Evolutionary conservation across 1,140 invertebrate genomes (phyloP).

Genomic region (Ectropis grisescens): DNA sequence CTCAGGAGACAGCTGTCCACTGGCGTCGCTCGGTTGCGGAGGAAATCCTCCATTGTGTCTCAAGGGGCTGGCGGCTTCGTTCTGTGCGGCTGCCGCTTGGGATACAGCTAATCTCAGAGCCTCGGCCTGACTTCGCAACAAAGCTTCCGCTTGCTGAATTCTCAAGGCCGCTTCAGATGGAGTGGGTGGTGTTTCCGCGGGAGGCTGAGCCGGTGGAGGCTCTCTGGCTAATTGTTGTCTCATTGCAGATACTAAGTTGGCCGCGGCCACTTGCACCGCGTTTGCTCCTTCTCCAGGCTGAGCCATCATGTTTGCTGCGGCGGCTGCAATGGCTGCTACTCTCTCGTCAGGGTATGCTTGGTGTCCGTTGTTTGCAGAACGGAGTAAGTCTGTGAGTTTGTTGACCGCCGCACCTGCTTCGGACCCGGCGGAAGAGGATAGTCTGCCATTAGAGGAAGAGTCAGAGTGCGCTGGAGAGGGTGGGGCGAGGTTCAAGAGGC

Average conservation of each 20-base stretch:
- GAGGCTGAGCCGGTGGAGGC: slow-evolving; percentile 70
- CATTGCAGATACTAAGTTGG: slow-evolving; percentile 85
- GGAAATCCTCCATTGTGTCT: slow-evolving; percentile 68
- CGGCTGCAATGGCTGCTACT: slow-evolving; percentile 81
- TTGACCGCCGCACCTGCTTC: slow-evolving; percentile 81
- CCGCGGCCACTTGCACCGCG: slow-evolving; percentile 79
- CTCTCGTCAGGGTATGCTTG: slow-evolving; percentile 77
- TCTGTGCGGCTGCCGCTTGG: slow-evolving; percentile 68
- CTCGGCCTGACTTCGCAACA: slow-evolving; percentile 86
- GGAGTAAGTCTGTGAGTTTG: slow-evolving; percentile 77
- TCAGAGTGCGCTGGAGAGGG: slow-evolving; percentile 87
- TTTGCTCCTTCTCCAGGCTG: slow-evolving; percentile 71
- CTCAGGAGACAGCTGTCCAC: slow-evolving; percentile 71
- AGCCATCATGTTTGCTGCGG: slow-evolving; percentile 77
- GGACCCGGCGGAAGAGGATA: slow-evolving; percentile 82
- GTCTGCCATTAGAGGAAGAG: slow-evolving; percentile 82
- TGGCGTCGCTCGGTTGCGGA: slow-evolving; percentile 42
- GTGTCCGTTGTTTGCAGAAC: slow-evolving; percentile 70
- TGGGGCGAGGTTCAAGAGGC: slow-evolving; percentile 73
- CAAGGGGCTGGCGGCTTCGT: slow-evolving; percentile 40
- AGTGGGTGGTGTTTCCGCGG: slow-evolving; percentile 60
- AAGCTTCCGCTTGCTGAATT: slow-evolving; percentile 83
- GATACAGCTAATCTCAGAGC: slow-evolving; percentile 83
- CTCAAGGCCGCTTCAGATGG: slow-evolving; percentile 75
- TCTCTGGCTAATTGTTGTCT: slow-evolving; percentile 74